Percentiles rank a stretch among this genome's conserved stretches.
These are phyloP conservation scores for Gephyroberyx darwinii DNA, from an alignment of 2,797 vertebrate species.

Conservation along the genomic window DNA sequence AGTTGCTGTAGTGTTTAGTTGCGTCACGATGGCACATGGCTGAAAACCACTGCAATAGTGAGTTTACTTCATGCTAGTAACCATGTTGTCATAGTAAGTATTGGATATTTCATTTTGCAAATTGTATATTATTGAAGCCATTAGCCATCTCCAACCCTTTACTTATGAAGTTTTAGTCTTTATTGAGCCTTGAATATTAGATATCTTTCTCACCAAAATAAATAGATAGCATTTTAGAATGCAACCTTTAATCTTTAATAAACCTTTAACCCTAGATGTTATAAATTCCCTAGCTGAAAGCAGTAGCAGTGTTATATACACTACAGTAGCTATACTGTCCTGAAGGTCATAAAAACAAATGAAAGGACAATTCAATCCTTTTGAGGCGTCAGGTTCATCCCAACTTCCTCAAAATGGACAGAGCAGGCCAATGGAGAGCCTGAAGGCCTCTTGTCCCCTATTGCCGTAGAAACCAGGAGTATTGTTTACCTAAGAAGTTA, in stretches of 20 bases:
- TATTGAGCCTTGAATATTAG: too few species aligned
- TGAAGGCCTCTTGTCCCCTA: slow-evolving; percentile 51
- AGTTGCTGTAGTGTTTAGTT: background rate
- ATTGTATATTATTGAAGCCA: background rate
- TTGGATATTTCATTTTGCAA: background rate
- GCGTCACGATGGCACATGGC: background rate
- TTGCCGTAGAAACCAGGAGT: slow-evolving; percentile 68
- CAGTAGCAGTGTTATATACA: background rate
- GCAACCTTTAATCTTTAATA: background rate
- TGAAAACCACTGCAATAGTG: background rate
- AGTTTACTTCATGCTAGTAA: background rate
- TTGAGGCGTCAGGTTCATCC: slow-evolving; percentile 12
- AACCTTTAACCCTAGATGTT: background rate
- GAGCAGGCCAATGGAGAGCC: slow-evolving; percentile 9
- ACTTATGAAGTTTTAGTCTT: too few species aligned
- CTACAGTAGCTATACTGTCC: slow-evolving; percentile 1
- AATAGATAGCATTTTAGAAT: background rate
- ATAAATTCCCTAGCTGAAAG: background rate
- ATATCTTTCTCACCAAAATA: too few species aligned
- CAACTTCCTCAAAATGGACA: slow-evolving; percentile 29
- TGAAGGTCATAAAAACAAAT: slow-evolving; percentile 44
- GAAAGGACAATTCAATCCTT: slow-evolving; percentile 27
- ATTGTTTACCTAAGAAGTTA: slow-evolving; percentile 80
- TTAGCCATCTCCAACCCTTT: too few species aligned
- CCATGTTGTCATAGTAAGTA: background rate